Evolutionary conservation across 1,140 invertebrate genomes (phyloP), one percentile per base, ranked within the genome.

Genomic region (Drosophila oshimai): DNA sequence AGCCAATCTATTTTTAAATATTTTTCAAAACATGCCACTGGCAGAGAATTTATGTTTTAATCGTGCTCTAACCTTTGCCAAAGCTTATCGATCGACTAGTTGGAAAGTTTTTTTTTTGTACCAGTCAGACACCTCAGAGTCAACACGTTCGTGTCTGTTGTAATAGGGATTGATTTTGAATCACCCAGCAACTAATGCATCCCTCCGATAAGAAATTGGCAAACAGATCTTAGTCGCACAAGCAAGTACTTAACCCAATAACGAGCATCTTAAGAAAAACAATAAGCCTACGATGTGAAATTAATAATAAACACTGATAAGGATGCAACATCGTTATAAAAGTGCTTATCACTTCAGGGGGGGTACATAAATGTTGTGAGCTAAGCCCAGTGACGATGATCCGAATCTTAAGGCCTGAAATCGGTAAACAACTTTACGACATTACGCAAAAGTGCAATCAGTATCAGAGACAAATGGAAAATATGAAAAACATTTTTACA

Each of bases 351-450:
- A 50, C n/a, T 60, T 45, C 28, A 46, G 34, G 44, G 64, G 74
- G 54, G 74, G 64, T 22, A 44, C 31, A 7, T 12, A 46, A 18
- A 55, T 36, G 15, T 34, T n/a, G 26, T 28, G 12, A 15, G 31
- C 31, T 28, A 20, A 37, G 42, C 9, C 15, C 22, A 37, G 24
- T 42, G 34, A 24, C 62, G 15, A 10, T 37, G 49, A 42, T 26
- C 28, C 51, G 13, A 33, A 5, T 33, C 47, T 42, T 33, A 46
- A 53, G 17, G 18, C 36, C 28, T 33, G 18, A 41, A 60, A 18
- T 29, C 58, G 3, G 79, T 86, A 86, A 86, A 84, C 80, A 84
- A 79, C 46, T 60, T 78, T 39, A 64, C 57, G 13, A 20, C 17
- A 29, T 60, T 20, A 17, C 24, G 24, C 6, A 15, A 28, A 44